Percentiles rank a stretch among this genome's conserved stretches.
Evolutionary conservation across 2,113 vertebrate genomes (phyloP).

Genomic region (Mastomys coucha): DNA sequence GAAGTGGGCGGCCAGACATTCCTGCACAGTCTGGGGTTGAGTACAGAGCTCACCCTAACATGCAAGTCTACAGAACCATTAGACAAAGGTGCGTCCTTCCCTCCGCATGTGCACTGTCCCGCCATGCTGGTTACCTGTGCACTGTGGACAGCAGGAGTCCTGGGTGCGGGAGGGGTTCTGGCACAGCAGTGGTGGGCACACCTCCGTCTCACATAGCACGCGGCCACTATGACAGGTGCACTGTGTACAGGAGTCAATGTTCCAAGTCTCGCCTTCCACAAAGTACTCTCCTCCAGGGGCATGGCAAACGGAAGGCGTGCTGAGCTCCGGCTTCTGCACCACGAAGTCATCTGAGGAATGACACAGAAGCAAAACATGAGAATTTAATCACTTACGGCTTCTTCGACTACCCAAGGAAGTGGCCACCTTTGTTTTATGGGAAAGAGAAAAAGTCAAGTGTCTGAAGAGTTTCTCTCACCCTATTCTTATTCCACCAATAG

Average conservation of each 20-base stretch:
- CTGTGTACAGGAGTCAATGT: constrained; percentile 94
- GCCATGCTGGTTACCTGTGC: constrained; percentile 85
- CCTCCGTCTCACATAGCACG: constrained; percentile 94
- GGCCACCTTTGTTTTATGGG: background rate
- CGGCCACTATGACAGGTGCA: constrained; percentile 94
- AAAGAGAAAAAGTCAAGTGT: background rate
- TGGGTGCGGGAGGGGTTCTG: constrained; percentile 92
- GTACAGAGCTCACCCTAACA: fast-evolving
- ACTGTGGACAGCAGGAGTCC: constrained; percentile 95
- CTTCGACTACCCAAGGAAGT: background rate
- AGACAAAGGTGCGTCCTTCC: fast-evolving
- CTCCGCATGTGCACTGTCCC: fast-evolving
- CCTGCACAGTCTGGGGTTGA: background rate
- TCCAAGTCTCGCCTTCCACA: constrained; percentile 94
- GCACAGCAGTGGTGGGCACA: constrained; percentile 94
- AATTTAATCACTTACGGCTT: background rate
- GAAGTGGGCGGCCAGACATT: background rate
- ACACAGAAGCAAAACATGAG: constrained; percentile 47
- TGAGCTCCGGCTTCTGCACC: constrained; percentile 91
- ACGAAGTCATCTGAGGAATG: constrained; percentile 88
- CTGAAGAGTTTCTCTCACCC: background rate
- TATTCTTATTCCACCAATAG: background rate
- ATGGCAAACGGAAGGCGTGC: constrained; percentile 91
- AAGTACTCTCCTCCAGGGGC: constrained; percentile 94
- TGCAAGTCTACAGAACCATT: fast-evolving